Percentiles rank a stretch among this genome's conserved stretches.
These are phyloP conservation scores for Sussaba pulchella DNA, from an alignment of 2,888 invertebrate species.

Conservation along the genomic window DNA sequence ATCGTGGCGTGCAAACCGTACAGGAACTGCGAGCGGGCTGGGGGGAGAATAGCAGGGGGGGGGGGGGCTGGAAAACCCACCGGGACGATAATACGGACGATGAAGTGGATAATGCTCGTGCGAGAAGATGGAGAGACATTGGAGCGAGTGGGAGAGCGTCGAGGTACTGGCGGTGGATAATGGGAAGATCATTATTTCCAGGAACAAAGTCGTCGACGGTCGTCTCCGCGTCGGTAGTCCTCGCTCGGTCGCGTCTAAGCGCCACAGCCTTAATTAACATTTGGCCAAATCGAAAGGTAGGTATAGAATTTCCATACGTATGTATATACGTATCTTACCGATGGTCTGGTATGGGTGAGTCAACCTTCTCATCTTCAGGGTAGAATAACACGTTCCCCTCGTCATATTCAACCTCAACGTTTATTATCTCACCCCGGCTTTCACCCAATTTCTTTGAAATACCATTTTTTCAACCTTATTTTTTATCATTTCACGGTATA, in stretches of 20 bases:
- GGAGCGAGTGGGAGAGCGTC: conserved; percentile 49
- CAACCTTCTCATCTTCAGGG: not conserved
- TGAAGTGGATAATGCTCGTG: conserved; percentile 81
- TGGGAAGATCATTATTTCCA: conserved; percentile 82
- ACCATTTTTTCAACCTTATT: conserved; percentile 8
- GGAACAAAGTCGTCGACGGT: conserved; percentile 80
- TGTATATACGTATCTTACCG: not conserved
- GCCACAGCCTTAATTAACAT: conserved; percentile 56
- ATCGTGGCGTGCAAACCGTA: conserved; percentile 38
- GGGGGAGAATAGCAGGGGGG: conserved; percentile 62
- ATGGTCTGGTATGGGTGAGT: not conserved
- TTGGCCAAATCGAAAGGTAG: conserved; percentile 55
- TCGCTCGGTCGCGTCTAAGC: conserved; percentile 37
- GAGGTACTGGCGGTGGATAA: conserved; percentile 75
- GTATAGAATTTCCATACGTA: conserved; percentile 6
- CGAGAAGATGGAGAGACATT: conserved; percentile 74
- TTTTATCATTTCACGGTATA: conserved; percentile 12
- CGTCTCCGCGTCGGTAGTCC: conserved; percentile 38
- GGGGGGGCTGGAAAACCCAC: conserved; percentile 47
- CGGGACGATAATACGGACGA: conserved; percentile 80
- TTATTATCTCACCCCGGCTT: conserved; percentile 44
- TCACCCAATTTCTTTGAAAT: conserved; percentile 24
- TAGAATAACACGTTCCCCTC: conserved; percentile 4
- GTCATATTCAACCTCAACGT: conserved; percentile 33
- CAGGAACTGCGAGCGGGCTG: conserved; percentile 69